Evolutionary conservation across 2,888 invertebrate genomes (phyloP).

Genomic region (Eupsilia transversa): DNA sequence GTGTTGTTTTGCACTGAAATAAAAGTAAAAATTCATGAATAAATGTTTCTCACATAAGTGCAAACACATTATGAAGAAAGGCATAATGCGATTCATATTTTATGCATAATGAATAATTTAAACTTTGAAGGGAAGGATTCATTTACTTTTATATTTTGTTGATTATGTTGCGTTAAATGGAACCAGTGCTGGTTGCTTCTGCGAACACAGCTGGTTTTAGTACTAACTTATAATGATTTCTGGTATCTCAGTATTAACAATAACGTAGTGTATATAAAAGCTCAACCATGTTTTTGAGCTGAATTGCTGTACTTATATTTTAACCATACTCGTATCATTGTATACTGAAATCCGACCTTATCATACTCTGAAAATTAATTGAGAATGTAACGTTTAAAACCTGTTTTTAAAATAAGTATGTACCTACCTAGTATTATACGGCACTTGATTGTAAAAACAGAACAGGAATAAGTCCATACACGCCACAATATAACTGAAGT

Average conservation of each 20-base stretch:
- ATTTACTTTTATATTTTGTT: not conserved
- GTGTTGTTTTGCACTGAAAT: not conserved
- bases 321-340: not conserved
- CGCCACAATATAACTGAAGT: not conserved
- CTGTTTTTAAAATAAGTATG: not conserved
- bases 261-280: not conserved
- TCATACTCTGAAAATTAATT: not conserved
- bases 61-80: conserved; percentile 19
- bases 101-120: conserved; percentile 47
- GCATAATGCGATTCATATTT: conserved; percentile 19
- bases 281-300: not conserved
- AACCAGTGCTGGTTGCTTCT: not conserved
- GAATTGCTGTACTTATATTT: too few species aligned
- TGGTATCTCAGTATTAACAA: not conserved
- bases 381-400: not conserved
- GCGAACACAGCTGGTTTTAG: not conserved
- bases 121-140: conserved; percentile 11
- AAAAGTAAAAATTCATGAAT: conserved; percentile 22
- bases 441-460: conserved; percentile 1
- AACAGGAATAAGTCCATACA: not conserved
- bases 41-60: conserved; percentile 2
- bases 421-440: too few species aligned
- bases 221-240: too few species aligned
- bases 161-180: not conserved
- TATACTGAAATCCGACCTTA: not conserved